Percentiles rank a stretch among this genome's conserved stretches.
These are phyloP conservation scores for Macrochelys suwanniensis DNA, from an alignment of 2,797 vertebrate species.

Conservation along the genomic window DNA sequence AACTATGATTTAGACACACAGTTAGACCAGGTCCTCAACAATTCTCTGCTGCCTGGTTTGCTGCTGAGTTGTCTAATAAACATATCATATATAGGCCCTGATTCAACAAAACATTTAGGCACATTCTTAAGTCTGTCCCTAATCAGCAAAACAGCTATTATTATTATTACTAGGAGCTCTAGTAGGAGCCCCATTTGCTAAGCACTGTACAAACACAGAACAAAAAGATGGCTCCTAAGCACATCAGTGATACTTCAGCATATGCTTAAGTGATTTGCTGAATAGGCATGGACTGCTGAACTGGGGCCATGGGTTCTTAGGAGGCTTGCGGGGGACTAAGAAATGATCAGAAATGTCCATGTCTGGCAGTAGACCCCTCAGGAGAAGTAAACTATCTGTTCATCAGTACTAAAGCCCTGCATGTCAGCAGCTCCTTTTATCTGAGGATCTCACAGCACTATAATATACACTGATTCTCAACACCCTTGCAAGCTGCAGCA, in stretches of 20 bases:
- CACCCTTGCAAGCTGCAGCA: background rate
- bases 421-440: background rate
- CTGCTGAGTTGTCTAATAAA: slow-evolving; percentile 51
- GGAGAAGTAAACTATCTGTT: background rate
- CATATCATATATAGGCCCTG: background rate
- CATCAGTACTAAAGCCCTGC: background rate
- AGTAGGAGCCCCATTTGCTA: background rate
- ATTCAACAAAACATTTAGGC: slow-evolving; percentile 55
- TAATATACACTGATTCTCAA: background rate
- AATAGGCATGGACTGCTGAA: background rate
- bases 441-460: background rate
- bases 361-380: background rate
- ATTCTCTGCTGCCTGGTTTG: slow-evolving; percentile 45
- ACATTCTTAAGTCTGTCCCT: slow-evolving; percentile 40
- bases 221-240: background rate
- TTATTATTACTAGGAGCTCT: background rate
- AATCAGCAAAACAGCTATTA: slow-evolving; percentile 46
- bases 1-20: slow-evolving; percentile 60
- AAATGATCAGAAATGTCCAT: background rate
- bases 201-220: background rate
- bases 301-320: accelerated
- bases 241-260: background rate
- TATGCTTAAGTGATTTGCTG: background rate
- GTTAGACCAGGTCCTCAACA: slow-evolving; percentile 52
- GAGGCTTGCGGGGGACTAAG: background rate